Percentiles rank a stretch among this genome's conserved stretches.
These are phyloP conservation scores for Perodicticus potto DNA, from an alignment of 2,797 vertebrate species.

Conservation along the genomic window DNA sequence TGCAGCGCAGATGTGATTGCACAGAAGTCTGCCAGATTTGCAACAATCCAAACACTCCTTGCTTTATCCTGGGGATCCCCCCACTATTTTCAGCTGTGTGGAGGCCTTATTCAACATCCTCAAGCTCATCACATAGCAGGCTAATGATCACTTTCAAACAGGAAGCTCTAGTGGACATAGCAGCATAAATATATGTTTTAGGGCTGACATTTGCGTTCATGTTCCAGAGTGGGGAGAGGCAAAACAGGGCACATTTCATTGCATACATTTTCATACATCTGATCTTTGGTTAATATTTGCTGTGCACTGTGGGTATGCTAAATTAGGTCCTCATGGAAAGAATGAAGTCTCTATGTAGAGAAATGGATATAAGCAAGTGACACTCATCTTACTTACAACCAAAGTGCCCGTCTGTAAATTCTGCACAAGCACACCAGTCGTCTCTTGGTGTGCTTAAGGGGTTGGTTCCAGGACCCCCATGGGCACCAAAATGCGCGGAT, in stretches of 20 bases:
- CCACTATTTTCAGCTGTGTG: slow-evolving; percentile 28
- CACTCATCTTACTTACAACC: not conserved
- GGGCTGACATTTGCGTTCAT: not conserved
- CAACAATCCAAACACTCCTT: slow-evolving; percentile 27
- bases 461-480: not conserved
- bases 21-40: slow-evolving; percentile 60
- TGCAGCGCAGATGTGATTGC: slow-evolving; percentile 69
- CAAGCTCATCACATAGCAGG: not conserved
- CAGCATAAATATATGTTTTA: not conserved
- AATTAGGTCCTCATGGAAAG: not conserved
- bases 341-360: not conserved
- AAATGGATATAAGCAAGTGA: not conserved
- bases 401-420: not conserved
- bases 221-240: not conserved
- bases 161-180: not conserved
- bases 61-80: slow-evolving; percentile 33
- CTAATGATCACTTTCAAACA: slow-evolving; percentile 29
- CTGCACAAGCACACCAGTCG: not conserved
- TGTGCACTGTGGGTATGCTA: not conserved
- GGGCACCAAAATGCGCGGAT: not conserved
- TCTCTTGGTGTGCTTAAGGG: not conserved
- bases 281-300: not conserved
- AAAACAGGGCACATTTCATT: not conserved
- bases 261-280: not conserved
- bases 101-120: slow-evolving; percentile 16